Percentiles rank a stretch among this genome's conserved stretches.
These are phyloP conservation scores for Odontothrips loti DNA, from an alignment of 2,888 invertebrate species.

Conservation along the genomic window DNA sequence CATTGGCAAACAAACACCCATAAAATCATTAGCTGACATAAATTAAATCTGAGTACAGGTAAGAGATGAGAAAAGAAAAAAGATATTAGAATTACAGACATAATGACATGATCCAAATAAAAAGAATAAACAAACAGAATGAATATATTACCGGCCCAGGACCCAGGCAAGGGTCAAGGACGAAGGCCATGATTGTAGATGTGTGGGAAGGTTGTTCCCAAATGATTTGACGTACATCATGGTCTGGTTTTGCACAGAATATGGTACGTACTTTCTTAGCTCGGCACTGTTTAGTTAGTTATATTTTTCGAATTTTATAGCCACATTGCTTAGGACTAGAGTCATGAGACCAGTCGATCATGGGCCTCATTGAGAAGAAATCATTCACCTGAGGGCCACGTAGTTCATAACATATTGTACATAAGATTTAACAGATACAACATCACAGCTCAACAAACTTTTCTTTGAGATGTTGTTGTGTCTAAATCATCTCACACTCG, in stretches of 20 bases:
- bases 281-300: not conserved
- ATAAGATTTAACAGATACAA: not conserved
- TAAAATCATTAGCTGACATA: not conserved
- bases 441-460: not conserved
- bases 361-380: not conserved
- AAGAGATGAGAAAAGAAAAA: not conserved
- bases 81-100: not conserved
- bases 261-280: not conserved
- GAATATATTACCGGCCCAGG: too few relatives aligned
- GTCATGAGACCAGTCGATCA: not conserved
- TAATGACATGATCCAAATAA: not conserved
- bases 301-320: not conserved
- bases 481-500: not conserved
- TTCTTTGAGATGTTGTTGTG: not conserved
- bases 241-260: not conserved
- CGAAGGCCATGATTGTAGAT: not conserved
- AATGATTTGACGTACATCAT: not conserved
- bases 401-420: not conserved
- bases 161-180: not conserved
- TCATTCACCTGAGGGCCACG: too few relatives aligned
- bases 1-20: not conserved
- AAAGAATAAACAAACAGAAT: too few relatives aligned
- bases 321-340: not conserved
- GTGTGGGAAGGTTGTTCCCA: not conserved
- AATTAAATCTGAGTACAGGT: not conserved